Evolutionary conservation across 2,888 invertebrate genomes (phyloP).

Genomic region (Silvanus unidentatus): DNA sequence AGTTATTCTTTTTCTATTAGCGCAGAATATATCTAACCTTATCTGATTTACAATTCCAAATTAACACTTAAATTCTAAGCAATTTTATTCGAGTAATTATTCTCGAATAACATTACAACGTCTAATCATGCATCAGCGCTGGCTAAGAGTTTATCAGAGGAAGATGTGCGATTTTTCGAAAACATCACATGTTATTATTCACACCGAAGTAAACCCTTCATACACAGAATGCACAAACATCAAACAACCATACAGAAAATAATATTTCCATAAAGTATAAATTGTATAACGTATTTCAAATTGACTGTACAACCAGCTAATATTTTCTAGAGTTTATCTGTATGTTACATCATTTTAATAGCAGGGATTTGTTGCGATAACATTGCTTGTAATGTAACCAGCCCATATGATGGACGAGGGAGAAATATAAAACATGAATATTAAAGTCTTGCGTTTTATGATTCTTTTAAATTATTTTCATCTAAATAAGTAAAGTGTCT

Average conservation of each 20-base stretch:
- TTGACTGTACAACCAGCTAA: conserved; percentile 24
- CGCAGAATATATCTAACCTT: conserved; percentile 23
- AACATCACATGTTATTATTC: no score
- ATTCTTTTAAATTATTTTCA: no score
- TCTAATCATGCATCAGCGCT: no score
- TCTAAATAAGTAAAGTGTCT: no score
- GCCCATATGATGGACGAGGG: conserved; percentile 21
- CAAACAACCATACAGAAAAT: conserved; percentile 16
- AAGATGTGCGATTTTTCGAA: no score
- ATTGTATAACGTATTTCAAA: conserved; percentile 25
- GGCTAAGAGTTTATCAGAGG: no score
- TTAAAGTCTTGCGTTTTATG: conserved; percentile 6
- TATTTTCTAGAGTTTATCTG: conserved; percentile 29
- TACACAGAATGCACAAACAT: no score
- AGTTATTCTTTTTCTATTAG: conserved; percentile 28
- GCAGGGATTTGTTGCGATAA: conserved; percentile 26
- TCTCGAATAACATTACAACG: no score
- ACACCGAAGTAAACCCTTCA: no score
- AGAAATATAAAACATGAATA: conserved; percentile 25
- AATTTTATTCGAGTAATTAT: no score
- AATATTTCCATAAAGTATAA: conserved; percentile 23
- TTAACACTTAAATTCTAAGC: no score
- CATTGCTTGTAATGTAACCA: conserved; percentile 21
- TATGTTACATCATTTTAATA: conserved; percentile 30
- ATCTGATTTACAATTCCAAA: conserved; percentile 19